Conservation (phyloP, 1,140 invertebrate genomes). For the Drosophila santomea region DNA sequence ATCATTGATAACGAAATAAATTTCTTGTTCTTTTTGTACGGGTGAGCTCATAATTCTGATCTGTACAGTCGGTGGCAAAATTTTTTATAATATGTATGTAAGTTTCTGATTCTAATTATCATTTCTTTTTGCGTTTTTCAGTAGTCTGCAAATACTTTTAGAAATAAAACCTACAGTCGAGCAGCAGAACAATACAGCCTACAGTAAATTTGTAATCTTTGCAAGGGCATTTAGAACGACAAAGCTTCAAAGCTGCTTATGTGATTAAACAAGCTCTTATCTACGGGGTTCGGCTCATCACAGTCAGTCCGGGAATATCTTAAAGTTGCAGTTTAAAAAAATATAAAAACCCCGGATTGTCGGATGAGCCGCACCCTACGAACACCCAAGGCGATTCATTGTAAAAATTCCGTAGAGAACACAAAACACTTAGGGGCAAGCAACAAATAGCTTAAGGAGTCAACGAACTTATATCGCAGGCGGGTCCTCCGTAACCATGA, state of each 20-base stretch:
- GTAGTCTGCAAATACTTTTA: too few relatives aligned
- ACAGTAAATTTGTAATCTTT: not conserved
- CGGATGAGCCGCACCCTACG: not conserved
- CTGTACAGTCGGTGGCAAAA: too few relatives aligned
- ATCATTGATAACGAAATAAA: too few relatives aligned
- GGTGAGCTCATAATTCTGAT: too few relatives aligned
- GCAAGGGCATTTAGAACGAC: conserved; percentile 16
- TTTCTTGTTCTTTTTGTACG: too few relatives aligned
- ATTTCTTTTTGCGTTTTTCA: too few relatives aligned
- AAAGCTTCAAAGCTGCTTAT: not conserved
- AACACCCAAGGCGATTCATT: conserved; percentile 66
- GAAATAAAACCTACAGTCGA: not conserved
- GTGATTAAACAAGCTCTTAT: conserved; percentile 1
- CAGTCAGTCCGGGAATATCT: not conserved
- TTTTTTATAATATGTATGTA: too few relatives aligned
- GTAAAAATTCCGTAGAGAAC: conserved; percentile 7
- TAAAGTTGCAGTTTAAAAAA: not conserved
- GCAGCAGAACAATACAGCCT: not conserved
- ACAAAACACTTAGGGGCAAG: conserved; percentile 32
- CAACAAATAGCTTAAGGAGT: conserved; percentile 1
- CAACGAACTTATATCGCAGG: conserved; percentile 94
- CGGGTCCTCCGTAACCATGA: conserved; percentile 93
- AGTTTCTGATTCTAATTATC: not conserved
- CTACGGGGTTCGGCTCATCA: not conserved
- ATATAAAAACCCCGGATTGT: not conserved